Base-by-base conservation (phyloP, 2,113 vertebrate species). In the Benitochromis conjunctus region DNA sequence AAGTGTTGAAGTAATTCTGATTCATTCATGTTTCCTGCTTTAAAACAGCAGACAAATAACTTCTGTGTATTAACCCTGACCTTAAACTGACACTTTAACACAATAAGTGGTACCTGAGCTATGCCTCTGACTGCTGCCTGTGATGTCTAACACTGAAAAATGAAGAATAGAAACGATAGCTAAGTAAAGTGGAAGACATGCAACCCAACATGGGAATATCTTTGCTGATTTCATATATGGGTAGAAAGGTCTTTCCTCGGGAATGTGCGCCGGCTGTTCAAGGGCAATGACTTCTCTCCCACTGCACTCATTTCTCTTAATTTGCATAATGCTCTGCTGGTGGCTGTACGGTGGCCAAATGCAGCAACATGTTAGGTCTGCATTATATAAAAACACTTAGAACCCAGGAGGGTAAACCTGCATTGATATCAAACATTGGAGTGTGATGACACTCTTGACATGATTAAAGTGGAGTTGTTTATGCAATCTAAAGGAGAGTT, bases 261-360 rank as follows among this genome's bases (percentile, higher is more conserved):
- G 79, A 91, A 80, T 10, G 83, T 90, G 86, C 48, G 14, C 66
- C 3, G 76, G 83, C 74, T 86, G 48, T 89, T 92, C 87, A 92
- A 94, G 87, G 93, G 85, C 87, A 88, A 56, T 78, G 83, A 34
- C 84, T 83, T 79, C 38, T 74, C 69, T 64, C 57, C 18, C 7
- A n/a, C 90, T 82, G 85, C 83, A 89, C 91, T 94, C 55, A 93
- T 90, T 90, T 87, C 74, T 81, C 71, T 38, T 92, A 51, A 88
- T 94, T 91, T 94, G 86, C 94, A 91, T 95, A 93, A 92, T 92
- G 93, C 85, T 82, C 62, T 83, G 83, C 91, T 87, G 78, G 82
- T 87, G 81, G 83, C 88, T 87, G 80, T 57, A 56, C 34, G 24
- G 84, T 19, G 86, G 92, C 88, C 86, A 82, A 91, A 86, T 51